Base-by-base conservation (phyloP, 2,888 invertebrate species). In the Acheta domesticus region DNA sequence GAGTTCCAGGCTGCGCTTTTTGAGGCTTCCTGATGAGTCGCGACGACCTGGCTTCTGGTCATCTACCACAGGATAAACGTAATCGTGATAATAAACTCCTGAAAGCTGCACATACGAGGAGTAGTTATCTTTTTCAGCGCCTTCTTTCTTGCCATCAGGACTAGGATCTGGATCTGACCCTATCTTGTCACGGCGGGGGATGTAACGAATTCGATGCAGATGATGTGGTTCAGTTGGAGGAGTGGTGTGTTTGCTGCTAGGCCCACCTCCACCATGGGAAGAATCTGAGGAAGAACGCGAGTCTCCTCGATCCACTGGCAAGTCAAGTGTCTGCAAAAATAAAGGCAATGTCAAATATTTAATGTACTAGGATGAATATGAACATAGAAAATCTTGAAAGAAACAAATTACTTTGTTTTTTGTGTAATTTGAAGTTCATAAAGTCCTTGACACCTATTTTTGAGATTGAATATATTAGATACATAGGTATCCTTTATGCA, bases 81-180 rank as follows among this genome's bases (percentile, higher is more conserved):
- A 97, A 84, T 97, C 96, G 86, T 96, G 96, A n/a, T n/a, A n/a
- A n/a, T n/a, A n/a, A 82, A 92, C 92, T 82, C 93, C 36, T 76
- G 93, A 92, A 83, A 96, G 89, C 85, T 95, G 94, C 81, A 96
- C 96, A 86, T 96, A 96, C 49, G 95, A 93, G 87, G 95, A 93
- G 87, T 94, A 94, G 83, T 92, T 91, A 83, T 94, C 93, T 49
- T 78, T 77, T 74, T 84, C 78, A 80, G 82, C 78, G 78, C 80
- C 83, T 82, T 83, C 83, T 82, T 74, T 76, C 84, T 84, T 78
- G 84, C 82, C 81, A 84, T 83, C 83, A 84, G 85, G 80, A 49
- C 78, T 79, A 23, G 79, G 75, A 85, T 82, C 84, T 81, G 73
- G 85, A 85, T 83, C 81, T 48, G 81, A 81, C 48, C 80, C 81